phyloP scores from a whole-genome alignment of 2,113 vertebrate species.

The Poeciliopsis turrubarensis region DNA sequence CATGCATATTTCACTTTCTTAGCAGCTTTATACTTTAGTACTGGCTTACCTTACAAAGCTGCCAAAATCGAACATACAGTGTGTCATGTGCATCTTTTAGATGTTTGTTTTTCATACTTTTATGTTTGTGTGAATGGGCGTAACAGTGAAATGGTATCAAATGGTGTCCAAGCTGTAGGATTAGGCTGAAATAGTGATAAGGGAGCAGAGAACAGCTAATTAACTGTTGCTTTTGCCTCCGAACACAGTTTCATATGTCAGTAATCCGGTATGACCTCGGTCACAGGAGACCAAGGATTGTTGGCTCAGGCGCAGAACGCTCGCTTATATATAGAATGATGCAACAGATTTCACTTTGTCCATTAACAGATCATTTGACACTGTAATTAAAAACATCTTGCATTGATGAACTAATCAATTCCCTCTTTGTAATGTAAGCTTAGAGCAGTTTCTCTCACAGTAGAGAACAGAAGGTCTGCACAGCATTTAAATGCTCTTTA shows the following conservation, averaged over 20 bases:
- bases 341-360: conserved; percentile 75
- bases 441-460: conserved; percentile 44
- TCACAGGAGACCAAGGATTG: conserved; percentile 57
- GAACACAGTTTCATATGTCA: conserved; percentile 65
- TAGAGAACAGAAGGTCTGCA: conserved; percentile 36
- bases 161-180: conserved; percentile 45
- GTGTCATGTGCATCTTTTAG: conserved; percentile 27
- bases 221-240: conserved; percentile 59
- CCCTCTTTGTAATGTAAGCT: conserved; percentile 67
- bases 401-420: conserved; percentile 74
- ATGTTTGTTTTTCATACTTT: conserved; percentile 18
- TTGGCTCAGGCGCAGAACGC: conserved; percentile 46
- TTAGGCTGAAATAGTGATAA: conserved; percentile 51
- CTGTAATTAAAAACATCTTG: conserved; percentile 80
- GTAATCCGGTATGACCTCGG: conserved; percentile 72
- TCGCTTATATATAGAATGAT: conserved; percentile 68
- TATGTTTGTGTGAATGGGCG: conserved; percentile 20
- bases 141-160: conserved; percentile 46
- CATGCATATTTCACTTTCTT: conserved; percentile 42
- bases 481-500: conserved; percentile 45
- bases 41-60: conserved; percentile 3
- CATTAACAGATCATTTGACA: conserved; percentile 80
- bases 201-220: conserved; percentile 60
- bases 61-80: not conserved
- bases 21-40: not conserved